These are phyloP conservation scores for Brachyptera risi DNA, from an alignment of 2,888 invertebrate species.

Conservation along the genomic window DNA sequence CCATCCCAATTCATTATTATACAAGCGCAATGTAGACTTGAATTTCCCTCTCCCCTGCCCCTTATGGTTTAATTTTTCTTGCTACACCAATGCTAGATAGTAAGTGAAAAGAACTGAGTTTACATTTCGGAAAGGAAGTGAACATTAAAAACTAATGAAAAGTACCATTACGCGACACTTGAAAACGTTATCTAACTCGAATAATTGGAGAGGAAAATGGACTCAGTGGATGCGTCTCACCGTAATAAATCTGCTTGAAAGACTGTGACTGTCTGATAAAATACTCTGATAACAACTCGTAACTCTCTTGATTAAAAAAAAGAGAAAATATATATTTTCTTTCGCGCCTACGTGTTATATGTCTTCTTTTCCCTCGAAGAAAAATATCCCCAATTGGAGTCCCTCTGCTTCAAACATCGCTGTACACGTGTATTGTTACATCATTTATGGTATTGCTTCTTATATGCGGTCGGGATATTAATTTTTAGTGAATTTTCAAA, in stretches of 20 bases:
- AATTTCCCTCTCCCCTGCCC: no score
- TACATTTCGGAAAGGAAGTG: conserved; percentile 27
- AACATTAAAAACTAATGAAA: conserved; percentile 27
- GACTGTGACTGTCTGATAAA: not conserved
- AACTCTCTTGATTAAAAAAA: not conserved
- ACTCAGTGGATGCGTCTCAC: not conserved
- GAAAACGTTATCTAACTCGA: not conserved
- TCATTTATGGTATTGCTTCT: no score
- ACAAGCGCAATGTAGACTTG: not conserved
- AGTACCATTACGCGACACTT: not conserved
- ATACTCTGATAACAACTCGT: not conserved
- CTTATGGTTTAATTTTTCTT: no score
- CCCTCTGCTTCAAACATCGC: no score
- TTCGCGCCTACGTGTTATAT: no score
- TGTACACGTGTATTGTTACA: no score
- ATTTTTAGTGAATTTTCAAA: no score
- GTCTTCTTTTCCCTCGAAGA: no score
- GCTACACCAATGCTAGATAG: not conserved
- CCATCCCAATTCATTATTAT: not conserved
- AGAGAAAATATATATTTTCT: no score
- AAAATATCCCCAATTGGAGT: no score
- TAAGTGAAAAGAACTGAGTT: conserved; percentile 15
- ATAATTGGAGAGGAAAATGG: not conserved
- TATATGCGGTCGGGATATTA: no score
- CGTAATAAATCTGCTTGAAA: not conserved